Evolutionary conservation across 2,888 invertebrate species (phyloP).

Genomic region (Tenodera sinensis): DNA sequence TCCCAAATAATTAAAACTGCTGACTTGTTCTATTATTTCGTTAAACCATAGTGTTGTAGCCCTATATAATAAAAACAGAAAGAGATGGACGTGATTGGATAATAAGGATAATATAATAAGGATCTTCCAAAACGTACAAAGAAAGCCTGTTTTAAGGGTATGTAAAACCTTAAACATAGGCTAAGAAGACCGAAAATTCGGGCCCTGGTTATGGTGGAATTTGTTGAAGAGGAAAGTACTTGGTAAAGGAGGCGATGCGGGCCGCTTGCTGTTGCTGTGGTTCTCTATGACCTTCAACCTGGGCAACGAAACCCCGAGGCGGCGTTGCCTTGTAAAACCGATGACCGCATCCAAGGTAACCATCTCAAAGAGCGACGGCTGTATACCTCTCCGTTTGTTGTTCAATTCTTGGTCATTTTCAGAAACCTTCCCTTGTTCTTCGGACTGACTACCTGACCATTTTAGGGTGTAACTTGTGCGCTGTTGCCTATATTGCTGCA

Average conservation of each 20-base stretch:
- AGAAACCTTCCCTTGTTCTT: neutral
- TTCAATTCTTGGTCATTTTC: neutral
- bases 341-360: slow-evolving; percentile 28
- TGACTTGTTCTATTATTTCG: no score
- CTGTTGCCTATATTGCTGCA: neutral
- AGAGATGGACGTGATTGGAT: no score
- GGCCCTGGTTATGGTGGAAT: no score
- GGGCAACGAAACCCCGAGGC: slow-evolving; percentile 7
- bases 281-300: slow-evolving; percentile 15
- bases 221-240: no score
- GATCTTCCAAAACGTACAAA: no score
- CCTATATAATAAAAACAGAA: no score
- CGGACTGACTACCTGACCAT: neutral
- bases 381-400: neutral
- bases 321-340: slow-evolving; percentile 19
- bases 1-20: no score
- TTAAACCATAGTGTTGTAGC: no score
- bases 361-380: neutral
- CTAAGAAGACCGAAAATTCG: no score
- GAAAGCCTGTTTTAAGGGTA: no score
- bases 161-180: no score
- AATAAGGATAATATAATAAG: no score
- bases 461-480: neutral
- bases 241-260: neutral
- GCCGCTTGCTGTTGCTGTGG: neutral